A percentile compares a stretch with the other conserved stretches of the same genome.
Evolutionary conservation across 2,888 invertebrate genomes (phyloP).

Genomic region (Cataglyphis albicans): DNA sequence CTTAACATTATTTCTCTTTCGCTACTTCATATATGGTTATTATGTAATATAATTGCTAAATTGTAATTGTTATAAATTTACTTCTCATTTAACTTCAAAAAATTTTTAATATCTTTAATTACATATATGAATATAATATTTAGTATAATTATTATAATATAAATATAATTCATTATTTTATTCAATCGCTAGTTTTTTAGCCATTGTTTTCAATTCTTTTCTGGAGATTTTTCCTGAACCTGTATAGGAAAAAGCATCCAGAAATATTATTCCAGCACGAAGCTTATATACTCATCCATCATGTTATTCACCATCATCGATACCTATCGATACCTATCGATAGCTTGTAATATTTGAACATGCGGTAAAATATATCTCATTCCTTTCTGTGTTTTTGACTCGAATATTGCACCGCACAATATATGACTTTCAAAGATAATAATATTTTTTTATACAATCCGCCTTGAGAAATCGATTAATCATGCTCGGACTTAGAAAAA

Average conservation of each 20-base stretch:
- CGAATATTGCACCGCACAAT: slow-evolving; percentile 69
- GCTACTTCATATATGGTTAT: no score
- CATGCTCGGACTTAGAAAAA: slow-evolving; percentile 71
- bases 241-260: slow-evolving; percentile 77
- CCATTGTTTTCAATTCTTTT: slow-evolving; percentile 73
- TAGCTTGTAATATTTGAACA: slow-evolving; percentile 52
- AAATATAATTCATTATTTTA: slow-evolving; percentile 1
- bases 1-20: no score
- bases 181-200: slow-evolving; percentile 51
- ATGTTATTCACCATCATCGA: slow-evolving; percentile 72
- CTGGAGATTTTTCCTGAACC: slow-evolving; percentile 77
- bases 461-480: slow-evolving; percentile 68
- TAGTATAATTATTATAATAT: neutral
- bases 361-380: slow-evolving; percentile 60
- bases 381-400: slow-evolving; percentile 57
- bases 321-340: slow-evolving; percentile 68
- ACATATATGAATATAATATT: neutral
- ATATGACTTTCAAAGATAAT: slow-evolving; percentile 60
- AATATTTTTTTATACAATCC: slow-evolving; percentile 63
- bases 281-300: slow-evolving; percentile 76
- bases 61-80: no score
- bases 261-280: slow-evolving; percentile 79
- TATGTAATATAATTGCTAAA: no score
- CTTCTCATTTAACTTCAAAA: no score
- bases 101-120: neutral